Base-by-base conservation (phyloP, 2,113 vertebrate genomes). In the Larimichthys crocea region DNA sequence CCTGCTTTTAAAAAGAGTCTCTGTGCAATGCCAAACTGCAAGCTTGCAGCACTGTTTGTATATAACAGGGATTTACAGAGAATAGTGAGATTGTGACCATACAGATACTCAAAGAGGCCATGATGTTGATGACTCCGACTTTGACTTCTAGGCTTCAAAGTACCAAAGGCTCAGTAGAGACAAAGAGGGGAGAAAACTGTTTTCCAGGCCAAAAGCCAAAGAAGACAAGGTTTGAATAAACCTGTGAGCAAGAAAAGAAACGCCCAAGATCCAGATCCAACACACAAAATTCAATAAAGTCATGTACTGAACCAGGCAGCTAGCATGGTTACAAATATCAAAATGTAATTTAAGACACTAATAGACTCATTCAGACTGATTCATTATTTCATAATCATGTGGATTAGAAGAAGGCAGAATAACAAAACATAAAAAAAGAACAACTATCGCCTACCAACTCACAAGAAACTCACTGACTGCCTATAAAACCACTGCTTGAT, bases 1-100 rank as follows among this genome's bases (percentile, higher is more conserved):
- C 72, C 60, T 57, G 56, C 56, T 80, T 87, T 81, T 62, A 73
- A 66, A 46, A 84, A 81, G 66, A 60, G 46, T 62, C 70, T 86
- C 75, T 82, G 66, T 80, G 61, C 53, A 24, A 22, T 74, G 68
- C 52, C 73, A 63, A 78, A 71, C 22, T 71, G 31, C 48, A 55
- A 22, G 61, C 50, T 59, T 70, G 31, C 53, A 66, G 48, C 17
- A 59, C 20, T 42, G 42, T 71, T 70, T 7, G 35, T 42, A 53
- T 83, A 64, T 46, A 60, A 77, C 20, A 74, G n/a, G 20, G 26
- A 57, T 71, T 50, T 63, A 61, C 17, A 64, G 50, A 76, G 29
- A 15, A 15, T 14, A 50, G 19, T 29, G 35, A 65, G 11, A 72
- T 20, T 63, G 59, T 62, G 40, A 55, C 20, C 3, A 63, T 40